Conservation (phyloP, 2,113 vertebrate genomes). For the Anhinga anhinga region DNA sequence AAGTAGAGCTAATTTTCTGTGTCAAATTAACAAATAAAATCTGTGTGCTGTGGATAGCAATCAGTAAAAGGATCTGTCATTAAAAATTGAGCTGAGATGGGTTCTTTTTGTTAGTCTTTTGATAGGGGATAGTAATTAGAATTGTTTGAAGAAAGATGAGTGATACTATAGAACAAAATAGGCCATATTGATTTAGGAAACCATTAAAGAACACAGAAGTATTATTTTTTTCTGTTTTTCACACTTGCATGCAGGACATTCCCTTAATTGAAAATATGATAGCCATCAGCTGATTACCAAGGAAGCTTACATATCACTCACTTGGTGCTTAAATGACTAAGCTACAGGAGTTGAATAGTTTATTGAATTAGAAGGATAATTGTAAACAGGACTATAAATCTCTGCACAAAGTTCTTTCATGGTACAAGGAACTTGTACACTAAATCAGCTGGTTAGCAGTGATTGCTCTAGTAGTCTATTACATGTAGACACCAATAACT, state of each 20-base stretch:
- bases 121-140: conserved; percentile 54
- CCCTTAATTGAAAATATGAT: conserved; percentile 2
- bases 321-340: neutral
- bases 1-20: conserved; percentile 55
- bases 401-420: neutral
- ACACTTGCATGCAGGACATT: neutral
- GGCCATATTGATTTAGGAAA: conserved; percentile 39
- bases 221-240: conserved; percentile 5
- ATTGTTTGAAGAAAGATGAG: conserved; percentile 52
- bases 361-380: neutral
- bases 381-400: neutral
- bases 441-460: neutral
- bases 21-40: conserved; percentile 66
- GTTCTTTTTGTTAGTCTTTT: conserved; percentile 47
- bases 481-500: neutral
- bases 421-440: neutral
- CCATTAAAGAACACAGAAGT: neutral
- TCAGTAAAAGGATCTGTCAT: conserved; percentile 49
- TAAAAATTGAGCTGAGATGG: conserved; percentile 54
- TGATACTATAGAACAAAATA: neutral
- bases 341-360: neutral
- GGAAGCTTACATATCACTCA: neutral
- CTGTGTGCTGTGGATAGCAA: neutral
- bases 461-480: neutral
- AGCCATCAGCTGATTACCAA: neutral